Base-by-base conservation (phyloP, 2,113 vertebrate genomes). In the Callocephalon fimbriatum region DNA sequence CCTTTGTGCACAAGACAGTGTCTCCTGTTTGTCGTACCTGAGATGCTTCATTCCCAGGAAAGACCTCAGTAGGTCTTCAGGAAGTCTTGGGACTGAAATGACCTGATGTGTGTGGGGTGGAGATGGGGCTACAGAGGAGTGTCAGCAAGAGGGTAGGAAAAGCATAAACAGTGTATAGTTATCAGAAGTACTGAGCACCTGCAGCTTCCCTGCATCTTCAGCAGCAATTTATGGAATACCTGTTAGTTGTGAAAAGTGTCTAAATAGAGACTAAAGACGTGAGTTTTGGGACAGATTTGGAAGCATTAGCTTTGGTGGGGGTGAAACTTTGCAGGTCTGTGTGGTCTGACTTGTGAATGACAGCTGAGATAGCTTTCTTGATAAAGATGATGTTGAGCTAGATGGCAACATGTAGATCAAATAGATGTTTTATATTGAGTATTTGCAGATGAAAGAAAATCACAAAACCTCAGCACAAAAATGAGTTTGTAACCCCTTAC, bases 211-310 rank as follows among this genome's bases (percentile, higher is more conserved):
- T 44, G 29, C 32, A 11, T 21, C 20, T 73, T 25, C 48, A 13
- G 22, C n/a, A 54, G 20, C 76, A 87, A 20, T 27, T 68, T 6
- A 5, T 0, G 1, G 67, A 19, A 6, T 66, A 8, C 0, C 0
- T 27, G 50, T 44, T 58, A 13, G 6, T 32, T 32, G 13, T 44
- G 74, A 17, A 4, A 75, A 59, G 51, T 44, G 16, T 12, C 79
- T 58, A 12, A 54, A 42, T 0, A 83, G 25, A 67, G n/a, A 8
- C 44, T 79, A 21, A 31, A 32, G 54, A 31, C 50, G 17, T 4
- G 23, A 27, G 15, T 62, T 91, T 88, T 9, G 16, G n/a, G 54
- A 17, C 18, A 10, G 35, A 1, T 72, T 50, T 83, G 35, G 86
- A 61, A 81, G 45, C 37, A 1, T 70, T 11, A 20, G 26, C 13